These are phyloP conservation scores for Nothocercus julius DNA, from an alignment of 2,113 vertebrate genomes.

Conservation along the genomic window DNA sequence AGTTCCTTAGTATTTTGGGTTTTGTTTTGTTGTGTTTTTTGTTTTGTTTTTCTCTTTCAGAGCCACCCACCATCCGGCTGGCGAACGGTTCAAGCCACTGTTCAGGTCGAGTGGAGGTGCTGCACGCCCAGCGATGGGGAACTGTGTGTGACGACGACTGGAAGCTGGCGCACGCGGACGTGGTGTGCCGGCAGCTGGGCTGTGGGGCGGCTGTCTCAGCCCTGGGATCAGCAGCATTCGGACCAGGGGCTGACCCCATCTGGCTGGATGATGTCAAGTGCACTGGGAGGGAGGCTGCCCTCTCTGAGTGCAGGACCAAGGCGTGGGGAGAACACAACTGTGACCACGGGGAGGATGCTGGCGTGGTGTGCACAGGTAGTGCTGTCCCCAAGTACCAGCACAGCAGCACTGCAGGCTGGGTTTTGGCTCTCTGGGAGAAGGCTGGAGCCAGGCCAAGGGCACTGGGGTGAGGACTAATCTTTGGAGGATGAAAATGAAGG, in stretches of 20 bases:
- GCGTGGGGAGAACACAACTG: not conserved
- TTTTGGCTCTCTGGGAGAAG: too few relatives aligned
- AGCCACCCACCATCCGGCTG: not conserved
- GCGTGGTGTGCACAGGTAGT: slow-evolving; percentile 13
- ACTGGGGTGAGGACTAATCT: not conserved
- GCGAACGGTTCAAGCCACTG: not conserved
- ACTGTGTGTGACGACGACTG: not conserved
- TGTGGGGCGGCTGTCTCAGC: not conserved
- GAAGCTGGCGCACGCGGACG: not conserved
- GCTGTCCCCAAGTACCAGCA: not conserved
- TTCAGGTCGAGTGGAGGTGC: not conserved
- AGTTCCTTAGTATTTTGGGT: too few relatives aligned
- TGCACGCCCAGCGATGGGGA: not conserved
- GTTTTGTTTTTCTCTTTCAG: not conserved
- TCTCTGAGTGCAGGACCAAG: not conserved
- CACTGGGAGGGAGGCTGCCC: not conserved
- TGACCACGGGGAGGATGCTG: slow-evolving; percentile 5
- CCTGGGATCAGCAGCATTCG: not conserved
- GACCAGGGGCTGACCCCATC: not conserved
- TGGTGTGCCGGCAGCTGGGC: not conserved
- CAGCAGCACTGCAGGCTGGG: too few relatives aligned
- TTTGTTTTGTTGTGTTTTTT: too few relatives aligned
- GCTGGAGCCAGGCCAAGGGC: not conserved
- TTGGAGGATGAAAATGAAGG: too few relatives aligned
- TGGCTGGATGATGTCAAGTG: slow-evolving; percentile 4